Conservation (phyloP, 2,113 vertebrate species). For the Empidonax traillii region DNA sequence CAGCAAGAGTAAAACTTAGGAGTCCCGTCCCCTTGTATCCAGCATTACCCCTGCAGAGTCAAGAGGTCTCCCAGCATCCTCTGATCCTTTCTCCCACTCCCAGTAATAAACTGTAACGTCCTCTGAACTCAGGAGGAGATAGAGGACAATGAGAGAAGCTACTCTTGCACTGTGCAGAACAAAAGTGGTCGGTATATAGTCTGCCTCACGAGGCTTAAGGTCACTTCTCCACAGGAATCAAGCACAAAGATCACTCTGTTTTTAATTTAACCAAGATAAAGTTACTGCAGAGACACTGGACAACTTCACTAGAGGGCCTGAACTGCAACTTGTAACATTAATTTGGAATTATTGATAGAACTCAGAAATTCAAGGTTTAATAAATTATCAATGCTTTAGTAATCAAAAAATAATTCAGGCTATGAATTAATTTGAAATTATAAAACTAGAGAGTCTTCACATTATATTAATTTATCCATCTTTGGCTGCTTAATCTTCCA, state of each 20-base stretch:
- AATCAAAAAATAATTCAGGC: neutral
- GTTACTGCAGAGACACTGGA: neutral
- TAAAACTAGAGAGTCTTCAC: neutral
- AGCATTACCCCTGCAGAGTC: neutral
- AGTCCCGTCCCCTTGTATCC: neutral
- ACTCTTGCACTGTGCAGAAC: neutral
- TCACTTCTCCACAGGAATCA: neutral
- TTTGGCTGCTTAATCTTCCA: neutral
- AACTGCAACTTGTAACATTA: neutral
- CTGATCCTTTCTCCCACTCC: neutral
- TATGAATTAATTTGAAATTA: neutral
- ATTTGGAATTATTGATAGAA: neutral
- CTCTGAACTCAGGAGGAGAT: neutral
- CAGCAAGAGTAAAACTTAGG: neutral
- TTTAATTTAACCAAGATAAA: neutral
- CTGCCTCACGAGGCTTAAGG: neutral
- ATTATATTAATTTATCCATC: neutral
- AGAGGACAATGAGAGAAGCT: neutral
- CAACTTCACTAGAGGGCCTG: neutral
- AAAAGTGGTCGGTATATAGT: rapidly evolving
- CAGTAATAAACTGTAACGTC: neutral
- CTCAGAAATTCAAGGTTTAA: neutral
- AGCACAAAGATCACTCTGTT: neutral
- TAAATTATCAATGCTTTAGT: neutral
- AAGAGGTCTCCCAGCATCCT: neutral